These are phyloP conservation scores for Drosophila repleta DNA, from an alignment of 1,140 invertebrate species.

Conservation along the genomic window DNA sequence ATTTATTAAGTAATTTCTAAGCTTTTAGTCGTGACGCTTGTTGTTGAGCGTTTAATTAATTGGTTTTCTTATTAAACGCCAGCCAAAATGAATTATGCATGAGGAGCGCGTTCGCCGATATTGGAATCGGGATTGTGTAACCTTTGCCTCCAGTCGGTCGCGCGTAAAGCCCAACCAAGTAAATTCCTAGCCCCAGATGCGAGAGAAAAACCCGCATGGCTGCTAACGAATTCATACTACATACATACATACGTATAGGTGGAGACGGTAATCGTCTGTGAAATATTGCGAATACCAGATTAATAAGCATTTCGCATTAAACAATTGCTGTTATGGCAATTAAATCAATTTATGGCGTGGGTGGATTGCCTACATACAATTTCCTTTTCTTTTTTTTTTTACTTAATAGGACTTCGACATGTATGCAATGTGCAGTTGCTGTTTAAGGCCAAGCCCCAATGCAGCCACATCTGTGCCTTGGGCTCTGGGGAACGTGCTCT, in stretches of 20 bases:
- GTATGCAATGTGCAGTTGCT: conserved; percentile 1
- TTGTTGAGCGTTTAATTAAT: conserved; percentile 79
- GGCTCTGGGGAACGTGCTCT: conserved; percentile 19
- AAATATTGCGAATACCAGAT: conserved; percentile 5
- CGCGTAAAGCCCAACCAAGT: not conserved
- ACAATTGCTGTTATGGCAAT: conserved; percentile 7
- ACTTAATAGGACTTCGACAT: conserved; percentile 4
- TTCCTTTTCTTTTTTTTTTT: not conserved
- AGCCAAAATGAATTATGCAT: conserved; percentile 69
- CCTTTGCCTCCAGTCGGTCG: not conserved
- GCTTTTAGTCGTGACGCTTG: conserved; percentile 76
- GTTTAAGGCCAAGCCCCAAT: conserved; percentile 20
- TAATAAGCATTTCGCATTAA: conserved; percentile 15
- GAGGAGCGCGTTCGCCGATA: conserved; percentile 30
- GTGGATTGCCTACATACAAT: not conserved
- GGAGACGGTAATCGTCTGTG: not conserved
- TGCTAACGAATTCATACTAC: not conserved
- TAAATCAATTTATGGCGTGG: not conserved
- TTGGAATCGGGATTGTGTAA: conserved; percentile 51
- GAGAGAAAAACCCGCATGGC: conserved; percentile 2
- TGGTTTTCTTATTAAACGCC: conserved; percentile 77
- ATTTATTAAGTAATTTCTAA: conserved; percentile 83
- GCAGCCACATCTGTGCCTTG: not conserved
- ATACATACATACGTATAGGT: not conserved
- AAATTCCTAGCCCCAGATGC: not conserved